Evolutionary conservation across 1,140 invertebrate species (phyloP).

Genomic region (Antheraea pernyi): DNA sequence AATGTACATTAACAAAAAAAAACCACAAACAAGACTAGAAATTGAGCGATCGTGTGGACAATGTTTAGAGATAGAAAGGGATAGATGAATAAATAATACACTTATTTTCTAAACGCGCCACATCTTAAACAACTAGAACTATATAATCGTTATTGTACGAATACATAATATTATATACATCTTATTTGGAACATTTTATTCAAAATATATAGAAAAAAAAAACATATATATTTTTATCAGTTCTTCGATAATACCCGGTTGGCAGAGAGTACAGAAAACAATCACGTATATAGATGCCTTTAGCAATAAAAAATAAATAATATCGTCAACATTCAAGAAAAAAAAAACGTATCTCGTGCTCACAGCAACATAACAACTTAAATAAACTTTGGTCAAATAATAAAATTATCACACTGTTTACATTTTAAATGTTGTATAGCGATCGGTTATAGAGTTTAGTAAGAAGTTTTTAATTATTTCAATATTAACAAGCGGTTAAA

Average conservation of each 20-base stretch:
- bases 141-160: slow-evolving; percentile 21
- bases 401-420: slow-evolving; percentile 51
- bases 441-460: neutral
- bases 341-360: slow-evolving; percentile 41
- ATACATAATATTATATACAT: slow-evolving; percentile 7
- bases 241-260: slow-evolving; percentile 8
- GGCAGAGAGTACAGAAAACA: neutral
- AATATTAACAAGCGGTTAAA: neutral
- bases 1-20: neutral
- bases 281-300: slow-evolving; percentile 14
- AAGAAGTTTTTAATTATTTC: neutral
- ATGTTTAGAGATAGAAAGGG: slow-evolving; percentile 27
- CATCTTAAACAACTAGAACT: slow-evolving; percentile 17
- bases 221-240: slow-evolving; percentile 16
- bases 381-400: slow-evolving; percentile 68
- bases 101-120: slow-evolving; percentile 29
- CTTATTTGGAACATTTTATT: neutral
- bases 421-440: slow-evolving; percentile 3
- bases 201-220: neutral
- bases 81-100: slow-evolving; percentile 14
- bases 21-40: slow-evolving; percentile 42
- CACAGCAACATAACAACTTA: slow-evolving; percentile 54
- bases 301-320: slow-evolving; percentile 13
- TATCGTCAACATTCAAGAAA: slow-evolving; percentile 22
- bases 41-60: slow-evolving; percentile 44